Base-by-base conservation (phyloP, 2,113 vertebrate species). In the Puffinus mauretanicus region DNA sequence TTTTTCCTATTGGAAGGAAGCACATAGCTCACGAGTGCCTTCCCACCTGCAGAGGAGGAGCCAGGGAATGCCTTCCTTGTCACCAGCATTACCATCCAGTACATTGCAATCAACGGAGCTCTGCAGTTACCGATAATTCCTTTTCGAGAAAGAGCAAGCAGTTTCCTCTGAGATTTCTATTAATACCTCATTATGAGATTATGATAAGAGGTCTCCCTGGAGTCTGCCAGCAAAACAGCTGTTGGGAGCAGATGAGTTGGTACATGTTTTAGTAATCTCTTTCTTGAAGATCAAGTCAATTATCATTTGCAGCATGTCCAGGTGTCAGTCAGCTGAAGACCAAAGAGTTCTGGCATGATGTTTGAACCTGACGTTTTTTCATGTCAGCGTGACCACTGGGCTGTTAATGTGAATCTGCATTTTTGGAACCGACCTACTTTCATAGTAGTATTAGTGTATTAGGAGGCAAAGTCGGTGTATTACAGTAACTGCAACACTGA, bases 131-230 rank as follows among this genome's bases (percentile, higher is more conserved):
- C 78, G 47, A 30, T 93, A 82, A 93, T 95, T 80, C 55, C 11
- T 87, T 34, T 42, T 57, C 1, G 3, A 83, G 71, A 85, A 88
- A 84, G 27, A 79, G 26, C 40, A 94, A 38, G 38, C 46, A 42
- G 49, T 79, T 96, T 91, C 86, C 58, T 90, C 61, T 64, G 49
- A 88, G 91, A 42, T 65, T 86, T 26, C 27, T 49, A 62, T 92
- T 95, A 94, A 86, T 92, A 85, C 47, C 76, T 95, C 73, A 82
- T 95, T 87, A 92, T 89, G 47, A 93, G 77, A 92, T 93, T 82
- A 64, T 47, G 61, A 66, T 80, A 85, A 67, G 86, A 86, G 66
- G 18, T 90, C 30, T 92, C 60, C 36, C 85, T 87, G 58, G 40
- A 94, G 51, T 64, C 82, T 93, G 40, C 54, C 61, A 93, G 58